A percentile compares a stretch with the other conserved stretches of the same genome.
Evolutionary conservation across 2,888 invertebrate species (phyloP).

Genomic region (Rhagonycha lutea): DNA sequence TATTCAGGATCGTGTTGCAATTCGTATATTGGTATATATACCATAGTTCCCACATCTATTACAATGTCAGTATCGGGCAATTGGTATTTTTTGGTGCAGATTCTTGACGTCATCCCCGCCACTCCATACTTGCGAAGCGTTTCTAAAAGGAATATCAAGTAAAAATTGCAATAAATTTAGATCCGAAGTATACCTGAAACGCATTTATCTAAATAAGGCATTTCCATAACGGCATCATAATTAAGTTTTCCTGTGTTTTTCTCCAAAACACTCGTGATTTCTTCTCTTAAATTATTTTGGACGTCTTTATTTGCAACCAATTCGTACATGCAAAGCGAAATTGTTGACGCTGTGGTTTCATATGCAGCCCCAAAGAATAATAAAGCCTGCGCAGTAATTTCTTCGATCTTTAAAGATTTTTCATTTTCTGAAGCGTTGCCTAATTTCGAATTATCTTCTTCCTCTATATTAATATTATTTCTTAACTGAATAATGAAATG

Average conservation of each 20-base stretch:
- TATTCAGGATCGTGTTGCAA: slow-evolving; percentile 43
- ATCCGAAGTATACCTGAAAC: slow-evolving; percentile 47
- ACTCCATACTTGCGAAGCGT: slow-evolving; percentile 43
- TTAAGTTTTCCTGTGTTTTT: slow-evolving; percentile 51
- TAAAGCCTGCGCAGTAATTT: slow-evolving; percentile 38
- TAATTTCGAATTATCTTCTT: background rate
- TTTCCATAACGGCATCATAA: slow-evolving; percentile 56
- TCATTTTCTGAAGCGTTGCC: background rate
- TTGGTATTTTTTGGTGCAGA: slow-evolving; percentile 37
- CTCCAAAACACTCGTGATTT: slow-evolving; percentile 50
- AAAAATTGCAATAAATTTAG: background rate
- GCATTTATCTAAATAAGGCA: slow-evolving; percentile 57
- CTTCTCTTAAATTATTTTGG: slow-evolving; percentile 53
- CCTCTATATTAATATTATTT: background rate
- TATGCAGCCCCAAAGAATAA: slow-evolving; percentile 46
- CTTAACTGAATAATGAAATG: background rate
- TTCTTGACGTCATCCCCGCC: slow-evolving; percentile 37
- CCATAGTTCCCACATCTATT: slow-evolving; percentile 36
- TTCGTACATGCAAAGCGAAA: slow-evolving; percentile 58
- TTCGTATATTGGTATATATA: slow-evolving; percentile 38
- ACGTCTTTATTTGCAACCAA: slow-evolving; percentile 54
- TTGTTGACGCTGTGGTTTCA: slow-evolving; percentile 49
- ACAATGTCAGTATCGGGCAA: slow-evolving; percentile 38
- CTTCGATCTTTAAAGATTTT: slow-evolving; percentile 4
- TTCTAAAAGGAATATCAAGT: slow-evolving; percentile 33